Evolutionary conservation across 2,888 invertebrate genomes (phyloP), one percentile per base, ranked within the genome.

Genomic region (Dicranocentrus wangi): DNA sequence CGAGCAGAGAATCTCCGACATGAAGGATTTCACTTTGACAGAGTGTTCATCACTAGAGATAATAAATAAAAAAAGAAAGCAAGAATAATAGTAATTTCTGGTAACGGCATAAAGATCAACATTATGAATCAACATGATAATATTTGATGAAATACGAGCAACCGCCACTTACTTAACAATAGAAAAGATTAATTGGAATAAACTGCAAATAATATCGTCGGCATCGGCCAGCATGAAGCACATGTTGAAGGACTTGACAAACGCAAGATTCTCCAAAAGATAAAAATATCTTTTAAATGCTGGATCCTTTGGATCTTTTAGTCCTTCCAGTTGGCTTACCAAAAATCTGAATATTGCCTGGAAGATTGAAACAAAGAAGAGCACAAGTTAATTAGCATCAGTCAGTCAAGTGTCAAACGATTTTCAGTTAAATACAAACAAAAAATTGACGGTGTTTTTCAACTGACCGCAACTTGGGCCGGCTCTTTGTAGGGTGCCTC

Each of bases 201-300:
- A 91, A 15, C 94, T 94, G 88, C 96, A 95, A 90, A 98, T 98
- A 87, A 99, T 97, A 89, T 97, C 97, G 89, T 98, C 97, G 87
- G 96, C 97, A 90, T 98, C 98, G 89, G 98, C 98, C 79, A 99
- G 90, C 23, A 21, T 23, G 21, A 19, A 96, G 89, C 98, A 98
- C 94, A 99, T 98, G 89, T 98, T 98, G 90, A 99, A 98, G 0
- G 97, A 97, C 89, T 99, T 99, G 43, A 98, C 98, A 89, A 97
- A 98, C 0, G 98, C 97, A 87, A 99, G 90, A 90, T 98, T 99
- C 90, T 99, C 98, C 77, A 99, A 90, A 68, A 99, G 91, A 89
- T 99, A 99, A 90, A 98, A 98, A 90, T 98, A 98, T 86, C 98
- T 92, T 89, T 98, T 98, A 90, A 98, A 99, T 1, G 97, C 96